Percentiles rank a stretch among this genome's conserved stretches.
Evolutionary conservation across 1,140 invertebrate species (phyloP).

Genomic region (Metopolophium dirhodum): DNA sequence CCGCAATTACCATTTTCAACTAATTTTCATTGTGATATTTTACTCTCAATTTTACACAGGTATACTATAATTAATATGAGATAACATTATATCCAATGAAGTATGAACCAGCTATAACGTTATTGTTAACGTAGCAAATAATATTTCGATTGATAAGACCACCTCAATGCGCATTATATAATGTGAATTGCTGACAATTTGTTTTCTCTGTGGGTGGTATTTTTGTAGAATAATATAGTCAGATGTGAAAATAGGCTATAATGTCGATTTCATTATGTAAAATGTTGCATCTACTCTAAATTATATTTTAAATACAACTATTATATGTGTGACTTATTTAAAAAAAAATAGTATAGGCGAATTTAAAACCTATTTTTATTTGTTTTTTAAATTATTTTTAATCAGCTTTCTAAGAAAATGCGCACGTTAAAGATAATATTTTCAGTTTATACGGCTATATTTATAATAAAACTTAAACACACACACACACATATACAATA

Average conservation of each 20-base stretch:
- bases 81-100: background rate
- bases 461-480: background rate
- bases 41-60: background rate
- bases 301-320: background rate
- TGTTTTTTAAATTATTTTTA: background rate
- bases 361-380: slow-evolving; percentile 7
- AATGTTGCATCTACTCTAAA: background rate
- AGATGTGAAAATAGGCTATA: slow-evolving; percentile 5
- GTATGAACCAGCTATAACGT: background rate
- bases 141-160: slow-evolving; percentile 18
- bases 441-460: background rate
- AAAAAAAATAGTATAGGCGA: background rate
- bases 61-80: background rate
- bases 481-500: background rate
- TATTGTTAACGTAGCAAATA: slow-evolving; percentile 28
- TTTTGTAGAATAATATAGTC: background rate
- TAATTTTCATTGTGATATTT: background rate
- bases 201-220: slow-evolving; percentile 25
- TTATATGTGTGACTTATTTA: background rate
- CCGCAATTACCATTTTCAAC: background rate
- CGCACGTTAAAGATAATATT: background rate
- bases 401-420: slow-evolving; percentile 2
- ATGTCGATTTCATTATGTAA: background rate
- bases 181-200: background rate
- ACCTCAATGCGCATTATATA: background rate